Conservation (phyloP, 2,113 vertebrate species). For the Dromiciops gliroides region DNA sequence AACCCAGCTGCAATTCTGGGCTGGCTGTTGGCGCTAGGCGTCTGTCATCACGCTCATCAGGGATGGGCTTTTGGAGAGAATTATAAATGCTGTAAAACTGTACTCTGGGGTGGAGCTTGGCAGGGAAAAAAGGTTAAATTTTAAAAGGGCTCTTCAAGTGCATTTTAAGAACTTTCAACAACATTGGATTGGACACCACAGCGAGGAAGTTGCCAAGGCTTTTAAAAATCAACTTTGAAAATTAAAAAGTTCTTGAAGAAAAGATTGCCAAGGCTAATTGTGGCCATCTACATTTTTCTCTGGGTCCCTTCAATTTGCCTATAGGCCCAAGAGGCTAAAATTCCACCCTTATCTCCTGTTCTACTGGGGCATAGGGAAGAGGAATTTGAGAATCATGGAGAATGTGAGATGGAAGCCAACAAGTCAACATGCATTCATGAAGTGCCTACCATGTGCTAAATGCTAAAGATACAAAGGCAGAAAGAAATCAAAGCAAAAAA, state of each 20-base stretch:
- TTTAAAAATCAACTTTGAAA: conserved; percentile 72
- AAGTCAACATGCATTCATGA: neutral
- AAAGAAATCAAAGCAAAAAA: neutral
- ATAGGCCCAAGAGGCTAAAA: neutral
- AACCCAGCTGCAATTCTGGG: conserved; percentile 86
- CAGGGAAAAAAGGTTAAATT: conserved; percentile 78
- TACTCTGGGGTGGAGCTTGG: conserved; percentile 82
- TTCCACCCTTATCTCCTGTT: neutral
- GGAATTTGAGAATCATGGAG: neutral
- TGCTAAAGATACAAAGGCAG: neutral
- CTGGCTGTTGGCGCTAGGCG: conserved; percentile 79
- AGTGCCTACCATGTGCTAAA: neutral
- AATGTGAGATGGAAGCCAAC: neutral
- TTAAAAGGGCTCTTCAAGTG: conserved; percentile 75
- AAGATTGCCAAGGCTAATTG: neutral
- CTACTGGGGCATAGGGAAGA: neutral
- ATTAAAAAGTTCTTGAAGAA: conserved; percentile 67
- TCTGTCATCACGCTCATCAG: conserved; percentile 86
- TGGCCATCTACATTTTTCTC: neutral
- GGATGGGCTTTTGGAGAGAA: conserved; percentile 83
- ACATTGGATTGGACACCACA: conserved; percentile 72
- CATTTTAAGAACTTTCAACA: conserved; percentile 58
- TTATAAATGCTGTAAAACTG: conserved; percentile 85
- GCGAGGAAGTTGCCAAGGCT: conserved; percentile 73
- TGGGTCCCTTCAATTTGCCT: neutral